Base-by-base conservation (phyloP, 2,113 vertebrate species). In the Oenanthe melanoleuca region DNA sequence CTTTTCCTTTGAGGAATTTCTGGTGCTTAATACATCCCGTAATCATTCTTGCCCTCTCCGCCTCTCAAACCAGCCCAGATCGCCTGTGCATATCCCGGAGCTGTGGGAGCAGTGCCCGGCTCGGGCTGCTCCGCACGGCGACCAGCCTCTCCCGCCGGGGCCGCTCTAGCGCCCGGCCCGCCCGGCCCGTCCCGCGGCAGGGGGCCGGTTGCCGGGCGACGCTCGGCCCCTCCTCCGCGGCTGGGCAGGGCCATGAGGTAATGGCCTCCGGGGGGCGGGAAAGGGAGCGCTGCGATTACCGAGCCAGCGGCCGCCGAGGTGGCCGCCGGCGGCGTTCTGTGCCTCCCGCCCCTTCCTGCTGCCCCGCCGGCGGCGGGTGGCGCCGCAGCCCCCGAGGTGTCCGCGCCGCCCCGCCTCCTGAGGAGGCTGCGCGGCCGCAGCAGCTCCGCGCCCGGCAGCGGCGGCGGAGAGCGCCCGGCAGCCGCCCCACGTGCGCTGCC, bases 191-290 rank as follows among this genome's bases (percentile, higher is more conserved):
- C 44, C 86, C 26, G 59, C 80, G 50, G 80, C 88, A 65, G 80
- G 86, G 80, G 89, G 42, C 53, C 57, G 63, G 92, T 92, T 94
- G 89, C 90, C 11, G 70, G 31, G 87, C 56, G 70, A 85, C 75
- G 37, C 37, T 60, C 65, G 17, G 92, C 83, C 67, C 91, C 95
- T 86, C 90, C 95, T 25, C 93, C 90, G 57, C 52, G 25, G 82
- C 74, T 2, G 90, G 90, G 95, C 38, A n/a, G 90, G 71, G 80
- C 93, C 74, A 86, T 94, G 95, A 96, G 92, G 90, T 93, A 94
- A 96, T 94, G 87, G 92, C 92, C 80, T 86, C 89, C 79, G 86
- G 80, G 75, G 74, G 82, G 77, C 34, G 77, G 80, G 84, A 87
- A 87, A 87, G 67, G 56, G 14, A 67, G 12, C 22, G 53, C 86